Evolutionary conservation across 2,113 vertebrate species (phyloP), one percentile per base, ranked within the genome.

Genomic region (Procavia capensis): DNA sequence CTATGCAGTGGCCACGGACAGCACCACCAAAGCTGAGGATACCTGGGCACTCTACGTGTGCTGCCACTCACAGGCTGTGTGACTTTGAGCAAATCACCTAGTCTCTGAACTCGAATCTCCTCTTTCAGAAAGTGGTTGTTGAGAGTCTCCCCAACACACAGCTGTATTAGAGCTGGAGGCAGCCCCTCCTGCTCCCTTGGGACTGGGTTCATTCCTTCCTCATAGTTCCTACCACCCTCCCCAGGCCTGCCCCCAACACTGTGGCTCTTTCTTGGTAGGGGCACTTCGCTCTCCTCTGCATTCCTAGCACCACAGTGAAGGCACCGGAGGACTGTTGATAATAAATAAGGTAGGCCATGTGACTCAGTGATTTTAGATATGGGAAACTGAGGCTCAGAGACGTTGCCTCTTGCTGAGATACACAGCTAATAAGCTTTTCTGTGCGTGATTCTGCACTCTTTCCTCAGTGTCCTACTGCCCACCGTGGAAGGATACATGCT

Each of bases 31-130:
- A 72, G 39, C 34, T 29, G n/a, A 25, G 27, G 43, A 36, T 16
- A 47, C 8, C 47, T 8, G 66, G 76, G 74, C 36, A 7, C 1
- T 1, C 17, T 34, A 22, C 31, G 10, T 50, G 88, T 39, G 24
- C 31, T 20, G 29, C 34, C 59, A 1, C 87, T 20, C 50, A 7
- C 1, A 34, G 86, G 64, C 39, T 74, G 10, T 74, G 81, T 66
- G 75, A 80, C 57, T 11, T 59, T 1, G n/a, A 43, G 5, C 16
- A 34, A 78, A 10, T 59, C 47, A 47, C 34, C 74, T 10, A 22
- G 0, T 74, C 82, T 91, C 88, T 63, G 93, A 66, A 41, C n/a
- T 43, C 57, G 57, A 92, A 50, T 70, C 78, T 70, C 27, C 45
- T 83, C 70, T 50, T 81, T 91, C 39, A 27, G 61, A 27, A 82